These are phyloP conservation scores for Paradisaea rubra DNA, from an alignment of 2,113 vertebrate genomes.

Conservation along the genomic window DNA sequence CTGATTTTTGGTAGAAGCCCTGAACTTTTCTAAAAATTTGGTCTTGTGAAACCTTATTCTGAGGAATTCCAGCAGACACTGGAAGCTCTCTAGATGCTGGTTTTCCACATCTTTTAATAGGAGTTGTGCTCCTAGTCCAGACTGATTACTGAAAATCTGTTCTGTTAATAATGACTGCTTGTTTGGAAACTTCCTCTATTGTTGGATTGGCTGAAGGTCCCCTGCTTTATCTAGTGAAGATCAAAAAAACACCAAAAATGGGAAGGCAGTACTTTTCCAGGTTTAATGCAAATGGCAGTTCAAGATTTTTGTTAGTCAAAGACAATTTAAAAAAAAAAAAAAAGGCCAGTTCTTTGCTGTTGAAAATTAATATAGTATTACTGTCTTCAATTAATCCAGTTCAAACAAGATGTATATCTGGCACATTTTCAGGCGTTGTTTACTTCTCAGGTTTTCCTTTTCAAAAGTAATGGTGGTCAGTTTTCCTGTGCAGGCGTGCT, in stretches of 20 bases:
- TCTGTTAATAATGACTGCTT: not conserved
- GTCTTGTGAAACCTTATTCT: not conserved
- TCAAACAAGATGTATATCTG: not conserved
- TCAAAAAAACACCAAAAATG: not conserved
- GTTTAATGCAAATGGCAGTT: not conserved
- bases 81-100: not conserved
- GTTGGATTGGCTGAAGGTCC: not conserved
- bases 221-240: not conserved
- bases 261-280: not conserved
- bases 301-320: not conserved
- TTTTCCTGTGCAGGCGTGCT: not conserved
- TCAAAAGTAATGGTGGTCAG: not conserved
- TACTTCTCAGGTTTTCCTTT: constrained; percentile 8
- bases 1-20: not conserved
- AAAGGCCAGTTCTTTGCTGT: not conserved
- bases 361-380: not conserved
- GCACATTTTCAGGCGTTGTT: not conserved
- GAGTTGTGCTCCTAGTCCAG: not conserved
- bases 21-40: not conserved
- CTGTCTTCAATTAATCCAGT: not conserved
- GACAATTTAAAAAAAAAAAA: not conserved
- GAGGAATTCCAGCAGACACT: not conserved
- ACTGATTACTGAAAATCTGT: not conserved
- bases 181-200: not conserved
- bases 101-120: not conserved